phyloP scores from a whole-genome alignment of 2,888 invertebrate species.

The Deilephila elpenor region DNA sequence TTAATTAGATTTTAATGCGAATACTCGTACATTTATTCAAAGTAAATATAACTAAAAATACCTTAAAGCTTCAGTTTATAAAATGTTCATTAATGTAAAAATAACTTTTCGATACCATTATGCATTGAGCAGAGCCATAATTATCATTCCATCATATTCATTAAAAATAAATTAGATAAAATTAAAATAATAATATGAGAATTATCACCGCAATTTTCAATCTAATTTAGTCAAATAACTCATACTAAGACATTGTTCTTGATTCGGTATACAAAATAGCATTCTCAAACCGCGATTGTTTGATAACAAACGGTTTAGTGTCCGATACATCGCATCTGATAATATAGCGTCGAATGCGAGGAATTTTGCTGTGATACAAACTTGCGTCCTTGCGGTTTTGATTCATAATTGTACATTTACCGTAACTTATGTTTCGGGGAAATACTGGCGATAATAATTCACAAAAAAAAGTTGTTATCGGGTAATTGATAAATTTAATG shows the following conservation, averaged over 20 bases:
- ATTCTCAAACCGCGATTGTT: not conserved
- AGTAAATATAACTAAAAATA: too few species aligned
- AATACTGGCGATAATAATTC: not conserved
- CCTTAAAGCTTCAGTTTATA: too few species aligned
- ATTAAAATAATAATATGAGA: too few species aligned
- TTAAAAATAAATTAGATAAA: too few species aligned
- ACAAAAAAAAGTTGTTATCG: not conserved
- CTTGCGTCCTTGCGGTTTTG: not conserved
- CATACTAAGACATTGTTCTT: not conserved
- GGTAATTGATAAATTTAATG: not conserved
- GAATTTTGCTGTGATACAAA: slow-evolving; percentile 6
- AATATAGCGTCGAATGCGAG: not conserved
- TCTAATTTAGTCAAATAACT: not conserved
- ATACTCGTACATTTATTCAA: too few species aligned
- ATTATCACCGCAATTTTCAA: not conserved
- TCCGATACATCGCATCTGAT: not conserved
- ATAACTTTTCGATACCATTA: too few species aligned
- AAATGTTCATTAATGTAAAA: too few species aligned
- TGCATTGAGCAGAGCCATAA: too few species aligned
- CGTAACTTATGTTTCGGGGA: not conserved
- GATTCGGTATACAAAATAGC: not conserved
- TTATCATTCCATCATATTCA: too few species aligned
- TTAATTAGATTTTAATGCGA: too few species aligned
- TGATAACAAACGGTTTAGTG: not conserved
- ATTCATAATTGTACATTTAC: not conserved